phyloP scores from a whole-genome alignment of 2,888 invertebrate species.

The Dryobota labecula region DNA sequence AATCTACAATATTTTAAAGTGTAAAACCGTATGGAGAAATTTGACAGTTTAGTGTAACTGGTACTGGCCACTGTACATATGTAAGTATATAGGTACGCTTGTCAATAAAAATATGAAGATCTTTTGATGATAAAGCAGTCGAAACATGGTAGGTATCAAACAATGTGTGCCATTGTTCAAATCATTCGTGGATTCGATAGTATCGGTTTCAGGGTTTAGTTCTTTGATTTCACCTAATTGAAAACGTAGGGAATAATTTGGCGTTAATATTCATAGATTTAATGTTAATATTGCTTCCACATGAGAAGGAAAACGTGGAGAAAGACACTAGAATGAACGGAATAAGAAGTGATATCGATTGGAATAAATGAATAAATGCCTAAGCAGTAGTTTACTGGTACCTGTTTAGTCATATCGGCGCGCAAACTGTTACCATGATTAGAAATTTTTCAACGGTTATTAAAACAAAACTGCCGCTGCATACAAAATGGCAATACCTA shows the following conservation, averaged over 20 bases:
- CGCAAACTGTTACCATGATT: too few species aligned
- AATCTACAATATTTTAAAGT: too few species aligned
- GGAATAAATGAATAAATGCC: too few species aligned
- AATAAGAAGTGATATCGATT: constrained; percentile 33
- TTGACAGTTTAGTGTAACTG: too few species aligned
- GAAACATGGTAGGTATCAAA: constrained; percentile 33
- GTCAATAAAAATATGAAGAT: constrained; percentile 36
- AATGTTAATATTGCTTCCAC: not conserved
- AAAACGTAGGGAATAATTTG: not conserved
- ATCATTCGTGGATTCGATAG: constrained; percentile 14
- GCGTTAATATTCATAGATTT: not conserved
- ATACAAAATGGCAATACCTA: too few species aligned
- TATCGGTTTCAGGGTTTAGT: constrained; percentile 17
- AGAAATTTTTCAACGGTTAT: too few species aligned
- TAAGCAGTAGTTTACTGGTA: too few species aligned
- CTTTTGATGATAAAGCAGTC: constrained; percentile 10
- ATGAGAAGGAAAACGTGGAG: not conserved
- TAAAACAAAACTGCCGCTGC: too few species aligned
- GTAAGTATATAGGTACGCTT: too few species aligned
- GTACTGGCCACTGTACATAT: too few species aligned
- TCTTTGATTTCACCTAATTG: not conserved
- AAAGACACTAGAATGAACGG: constrained; percentile 12
- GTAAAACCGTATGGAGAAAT: too few species aligned
- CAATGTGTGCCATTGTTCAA: constrained; percentile 35
- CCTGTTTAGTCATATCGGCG: too few species aligned